phyloP scores from a whole-genome alignment of 2,888 invertebrate species.

The Lithophane leautieri region DNA sequence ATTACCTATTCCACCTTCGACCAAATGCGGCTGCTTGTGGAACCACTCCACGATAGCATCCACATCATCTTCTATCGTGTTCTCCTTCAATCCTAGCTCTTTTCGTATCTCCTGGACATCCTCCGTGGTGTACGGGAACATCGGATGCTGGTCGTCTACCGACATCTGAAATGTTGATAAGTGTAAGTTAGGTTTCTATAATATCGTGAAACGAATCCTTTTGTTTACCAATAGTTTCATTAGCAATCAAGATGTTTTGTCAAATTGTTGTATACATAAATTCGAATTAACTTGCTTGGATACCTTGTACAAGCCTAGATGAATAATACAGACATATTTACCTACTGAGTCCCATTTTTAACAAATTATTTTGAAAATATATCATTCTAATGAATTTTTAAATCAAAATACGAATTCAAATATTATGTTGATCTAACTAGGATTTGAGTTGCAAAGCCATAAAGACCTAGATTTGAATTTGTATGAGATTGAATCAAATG shows the following conservation, averaged over 20 bases:
- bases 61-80: conserved; percentile 78
- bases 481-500: too few species aligned
- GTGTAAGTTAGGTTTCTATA: background rate
- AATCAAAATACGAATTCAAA: too few species aligned
- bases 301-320: too few species aligned
- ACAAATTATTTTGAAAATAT: too few species aligned
- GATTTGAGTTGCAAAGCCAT: too few species aligned
- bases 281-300: background rate
- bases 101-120: conserved; percentile 76
- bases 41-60: conserved; percentile 83
- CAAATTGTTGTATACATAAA: background rate
- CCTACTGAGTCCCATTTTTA: too few species aligned
- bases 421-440: too few species aligned
- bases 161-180: conserved; percentile 71
- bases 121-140: conserved; percentile 73
- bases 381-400: too few species aligned
- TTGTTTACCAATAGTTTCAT: background rate
- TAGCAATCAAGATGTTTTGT: background rate
- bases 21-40: conserved; percentile 81
- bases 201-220: background rate
- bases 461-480: too few species aligned
- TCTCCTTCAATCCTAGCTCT: conserved; percentile 78
- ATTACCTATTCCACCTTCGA: conserved; percentile 80
- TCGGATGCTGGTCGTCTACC: conserved; percentile 63
- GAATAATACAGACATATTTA: too few species aligned